A percentile compares a stretch with the other conserved stretches of the same genome.
These are phyloP conservation scores for Panopea generosa DNA, from an alignment of 2,888 invertebrate genomes.

Conservation along the genomic window DNA sequence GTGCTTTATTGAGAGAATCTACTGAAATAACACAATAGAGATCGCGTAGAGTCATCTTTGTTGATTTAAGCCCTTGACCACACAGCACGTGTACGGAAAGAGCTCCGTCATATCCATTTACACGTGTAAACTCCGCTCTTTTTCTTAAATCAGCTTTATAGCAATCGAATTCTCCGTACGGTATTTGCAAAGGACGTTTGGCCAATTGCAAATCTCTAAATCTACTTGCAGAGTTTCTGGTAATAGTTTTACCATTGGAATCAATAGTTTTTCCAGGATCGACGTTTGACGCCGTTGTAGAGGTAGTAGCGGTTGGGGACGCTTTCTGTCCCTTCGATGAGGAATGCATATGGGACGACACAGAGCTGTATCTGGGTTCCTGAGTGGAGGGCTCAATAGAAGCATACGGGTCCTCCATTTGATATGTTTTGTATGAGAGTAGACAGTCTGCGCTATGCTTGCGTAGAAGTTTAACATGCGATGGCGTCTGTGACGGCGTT, in stretches of 20 bases:
- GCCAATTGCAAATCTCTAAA: slow-evolving; percentile 81
- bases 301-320: slow-evolving; percentile 73
- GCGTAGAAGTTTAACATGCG: slow-evolving; percentile 63
- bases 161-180: slow-evolving; percentile 83
- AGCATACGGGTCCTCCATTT: slow-evolving; percentile 71
- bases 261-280: slow-evolving; percentile 69
- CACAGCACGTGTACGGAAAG: slow-evolving; percentile 85
- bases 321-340: slow-evolving; percentile 67
- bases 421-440: slow-evolving; percentile 78
- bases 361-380: slow-evolving; percentile 57
- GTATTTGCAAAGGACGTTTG: slow-evolving; percentile 83
- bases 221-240: slow-evolving; percentile 69
- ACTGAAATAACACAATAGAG: slow-evolving; percentile 99
- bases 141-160: slow-evolving; percentile 80
- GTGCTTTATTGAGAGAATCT: slow-evolving; percentile 97
- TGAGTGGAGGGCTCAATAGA: slow-evolving; percentile 46
- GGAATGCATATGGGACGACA: slow-evolving; percentile 64
- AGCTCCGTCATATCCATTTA: slow-evolving; percentile 79
- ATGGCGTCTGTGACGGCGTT: slow-evolving; percentile 65
- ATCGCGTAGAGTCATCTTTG: slow-evolving; percentile 87
- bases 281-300: slow-evolving; percentile 49
- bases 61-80: slow-evolving; percentile 86
- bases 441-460: slow-evolving; percentile 79
- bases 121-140: slow-evolving; percentile 71
- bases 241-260: slow-evolving; percentile 70